A percentile compares a stretch with the other conserved stretches of the same genome.
These are phyloP conservation scores for Apostichopus californicus DNA, from an alignment of 35 echinoderm and acorn worm genomes.

Conservation along the genomic window DNA sequence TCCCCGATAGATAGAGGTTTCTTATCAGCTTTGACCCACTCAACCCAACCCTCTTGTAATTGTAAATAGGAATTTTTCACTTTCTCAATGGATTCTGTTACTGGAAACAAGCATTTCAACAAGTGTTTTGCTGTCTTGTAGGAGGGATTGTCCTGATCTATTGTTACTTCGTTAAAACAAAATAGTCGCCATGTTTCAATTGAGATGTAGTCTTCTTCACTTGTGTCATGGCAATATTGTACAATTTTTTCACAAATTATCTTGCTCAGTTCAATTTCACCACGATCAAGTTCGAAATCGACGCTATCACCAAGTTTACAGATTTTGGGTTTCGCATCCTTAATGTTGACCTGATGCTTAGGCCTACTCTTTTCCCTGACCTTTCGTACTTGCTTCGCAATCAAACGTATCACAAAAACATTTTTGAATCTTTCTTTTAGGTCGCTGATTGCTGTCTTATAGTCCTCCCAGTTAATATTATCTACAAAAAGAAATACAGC, in stretches of 20 bases:
- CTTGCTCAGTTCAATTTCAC: neutral
- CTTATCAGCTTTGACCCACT: neutral
- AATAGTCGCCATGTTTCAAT: neutral
- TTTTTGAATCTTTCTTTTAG: neutral
- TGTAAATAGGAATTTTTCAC: neutral
- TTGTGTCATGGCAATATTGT: neutral
- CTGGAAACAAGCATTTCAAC: neutral
- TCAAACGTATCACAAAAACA: neutral
- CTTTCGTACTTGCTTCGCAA: neutral
- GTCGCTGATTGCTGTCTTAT: neutral
- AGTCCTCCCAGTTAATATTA: neutral
- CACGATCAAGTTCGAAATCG: neutral
- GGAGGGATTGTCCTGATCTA: neutral
- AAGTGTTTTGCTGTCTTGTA: neutral
- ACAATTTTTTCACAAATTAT: too few relatives aligned
- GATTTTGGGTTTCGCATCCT: neutral
- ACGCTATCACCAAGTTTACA: neutral
- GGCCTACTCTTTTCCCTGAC: neutral
- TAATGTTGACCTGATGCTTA: neutral
- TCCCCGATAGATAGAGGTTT: neutral
- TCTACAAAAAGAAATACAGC: conserved; percentile 1
- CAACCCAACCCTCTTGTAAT: neutral
- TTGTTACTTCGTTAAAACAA: neutral
- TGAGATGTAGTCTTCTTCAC: neutral
- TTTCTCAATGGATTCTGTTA: neutral